phyloP scores from a whole-genome alignment of 1,140 invertebrate species.

The Drosophila pachea region DNA sequence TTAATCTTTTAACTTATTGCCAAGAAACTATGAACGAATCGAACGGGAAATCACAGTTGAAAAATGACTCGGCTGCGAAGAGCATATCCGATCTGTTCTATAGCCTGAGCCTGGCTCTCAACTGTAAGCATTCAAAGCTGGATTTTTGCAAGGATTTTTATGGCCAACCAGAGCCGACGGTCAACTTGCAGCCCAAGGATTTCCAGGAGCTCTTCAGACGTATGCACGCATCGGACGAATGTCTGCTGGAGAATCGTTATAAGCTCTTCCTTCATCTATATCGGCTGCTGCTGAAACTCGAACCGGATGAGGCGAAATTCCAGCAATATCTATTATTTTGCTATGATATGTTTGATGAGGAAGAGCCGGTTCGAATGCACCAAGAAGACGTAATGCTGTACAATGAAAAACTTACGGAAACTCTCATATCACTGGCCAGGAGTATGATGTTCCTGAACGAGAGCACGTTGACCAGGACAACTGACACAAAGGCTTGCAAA shows the following conservation, averaged over 20 bases:
- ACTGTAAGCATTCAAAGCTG: background rate
- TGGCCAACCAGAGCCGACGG: background rate
- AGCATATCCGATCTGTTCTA: background rate
- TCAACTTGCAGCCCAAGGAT: background rate
- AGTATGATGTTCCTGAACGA: background rate
- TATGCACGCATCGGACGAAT: background rate
- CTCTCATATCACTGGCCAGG: background rate
- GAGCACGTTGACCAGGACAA: too few relatives aligned
- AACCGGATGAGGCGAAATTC: slow-evolving; percentile 3
- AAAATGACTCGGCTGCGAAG: too few relatives aligned
- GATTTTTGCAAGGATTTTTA: background rate
- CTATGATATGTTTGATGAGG: slow-evolving; percentile 26
- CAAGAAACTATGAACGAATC: too few relatives aligned
- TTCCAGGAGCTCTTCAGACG: slow-evolving; percentile 19
- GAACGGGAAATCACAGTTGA: too few relatives aligned
- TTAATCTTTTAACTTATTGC: background rate
- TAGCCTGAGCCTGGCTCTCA: background rate
- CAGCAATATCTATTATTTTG: slow-evolving; percentile 11
- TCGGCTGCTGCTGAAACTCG: slow-evolving; percentile 15
- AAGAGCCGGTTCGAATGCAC: background rate
- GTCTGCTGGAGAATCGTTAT: background rate
- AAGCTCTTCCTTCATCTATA: slow-evolving; percentile 40
- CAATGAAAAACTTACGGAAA: slow-evolving; percentile 8
- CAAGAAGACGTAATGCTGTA: background rate
- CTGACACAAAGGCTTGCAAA: too few relatives aligned